Base-by-base conservation (phyloP, 2,888 invertebrate species). In the Rotaria macrura region DNA sequence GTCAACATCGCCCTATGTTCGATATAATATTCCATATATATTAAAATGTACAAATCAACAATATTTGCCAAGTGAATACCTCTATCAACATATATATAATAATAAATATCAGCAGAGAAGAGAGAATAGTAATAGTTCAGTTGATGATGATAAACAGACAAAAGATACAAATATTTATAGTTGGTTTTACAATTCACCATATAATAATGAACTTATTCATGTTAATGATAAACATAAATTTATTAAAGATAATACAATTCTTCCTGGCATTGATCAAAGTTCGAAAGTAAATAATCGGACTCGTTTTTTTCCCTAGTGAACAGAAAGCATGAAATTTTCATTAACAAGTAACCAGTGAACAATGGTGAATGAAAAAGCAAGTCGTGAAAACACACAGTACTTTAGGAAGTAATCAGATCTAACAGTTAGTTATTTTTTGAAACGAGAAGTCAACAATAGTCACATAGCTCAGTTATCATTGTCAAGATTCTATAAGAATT, bases 1-100 rank as follows among this genome's bases (percentile, higher is more conserved):
- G 47, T 85, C 85, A 23, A 84, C 84, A 40, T 85, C 85, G 23
- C 85, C 85, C 23, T 85, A 84, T 84, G 79, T 85, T 12, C 54
- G 43, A 74, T 84, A 65, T 54, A 84, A 85, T 49, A 12, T 52
- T 43, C 85, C 85, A 12, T 85, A 65, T 79, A 43, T 85, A 5
- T 38, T 85, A 12, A 84, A 2, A 34, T 65, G 65, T 65, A 65
- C 65, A 65, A 65, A 34, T 34, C 65, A 65, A 65, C 65, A 34
- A 65, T 65, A 65, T 65, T 5, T 65, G 38, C 65, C 65, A 34
- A 65, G 29, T 34, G 65, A 65, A 65, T 65, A 34, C 34, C 34
- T 65, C 7, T 65, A 65, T 65, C 65, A 65, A 65, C 34, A 20
- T 34, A 65, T 65, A 20, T 34, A 65, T 65, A 65, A 65, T 38